These are phyloP conservation scores for Bombus waltoni DNA, from an alignment of 1,140 invertebrate genomes.

Conservation along the genomic window DNA sequence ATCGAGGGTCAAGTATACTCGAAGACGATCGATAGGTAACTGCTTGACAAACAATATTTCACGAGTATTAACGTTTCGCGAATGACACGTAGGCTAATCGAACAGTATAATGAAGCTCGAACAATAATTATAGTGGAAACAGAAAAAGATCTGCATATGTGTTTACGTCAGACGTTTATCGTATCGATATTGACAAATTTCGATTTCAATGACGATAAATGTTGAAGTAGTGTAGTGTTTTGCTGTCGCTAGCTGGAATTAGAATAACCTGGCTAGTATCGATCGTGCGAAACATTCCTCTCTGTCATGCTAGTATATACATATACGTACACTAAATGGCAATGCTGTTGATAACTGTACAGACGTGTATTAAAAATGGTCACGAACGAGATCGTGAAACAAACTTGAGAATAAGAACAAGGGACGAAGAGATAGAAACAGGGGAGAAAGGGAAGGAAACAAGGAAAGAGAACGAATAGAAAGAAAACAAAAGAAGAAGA, in stretches of 20 bases:
- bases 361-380: too few species aligned
- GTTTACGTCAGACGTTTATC: background rate
- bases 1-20: slow-evolving; percentile 5
- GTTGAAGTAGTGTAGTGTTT: too few species aligned
- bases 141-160: background rate
- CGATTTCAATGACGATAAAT: background rate
- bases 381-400: too few species aligned
- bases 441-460: background rate
- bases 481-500: background rate
- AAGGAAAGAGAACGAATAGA: too few species aligned
- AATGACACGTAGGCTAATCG: background rate
- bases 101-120: background rate
- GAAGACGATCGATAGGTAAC: slow-evolving; percentile 6
- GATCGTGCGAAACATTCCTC: slow-evolving; percentile 3
- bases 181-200: background rate
- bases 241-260: background rate
- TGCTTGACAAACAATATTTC: slow-evolving; percentile 8
- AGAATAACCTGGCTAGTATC: slow-evolving; percentile 7
- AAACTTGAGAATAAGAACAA: background rate
- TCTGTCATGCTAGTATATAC: background rate
- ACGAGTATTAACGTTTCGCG: background rate
- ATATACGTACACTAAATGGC: background rate
- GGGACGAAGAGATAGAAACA: too few species aligned
- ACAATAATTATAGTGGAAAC: background rate
- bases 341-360: background rate